Percentiles rank a stretch among this genome's conserved stretches.
These are phyloP conservation scores for Allygus modestus DNA, from an alignment of 2,888 invertebrate genomes.

Conservation along the genomic window DNA sequence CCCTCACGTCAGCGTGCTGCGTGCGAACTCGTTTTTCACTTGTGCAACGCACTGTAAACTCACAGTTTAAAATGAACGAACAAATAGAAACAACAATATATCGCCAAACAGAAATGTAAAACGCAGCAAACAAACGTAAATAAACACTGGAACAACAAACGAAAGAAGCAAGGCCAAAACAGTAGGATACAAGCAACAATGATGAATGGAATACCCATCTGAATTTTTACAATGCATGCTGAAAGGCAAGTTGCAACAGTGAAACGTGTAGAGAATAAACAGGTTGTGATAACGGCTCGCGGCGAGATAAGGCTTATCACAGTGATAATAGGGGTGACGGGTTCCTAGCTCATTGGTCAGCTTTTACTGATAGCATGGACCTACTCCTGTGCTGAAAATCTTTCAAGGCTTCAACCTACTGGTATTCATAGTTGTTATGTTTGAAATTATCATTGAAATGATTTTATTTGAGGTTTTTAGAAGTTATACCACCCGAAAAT, in stretches of 20 bases:
- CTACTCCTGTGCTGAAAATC: too few species aligned
- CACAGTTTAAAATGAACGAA: too few species aligned
- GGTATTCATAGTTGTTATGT: too few species aligned
- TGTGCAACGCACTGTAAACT: too few species aligned
- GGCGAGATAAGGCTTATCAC: background rate
- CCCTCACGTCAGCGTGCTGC: too few species aligned
- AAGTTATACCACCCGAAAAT: too few species aligned
- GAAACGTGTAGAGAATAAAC: background rate
- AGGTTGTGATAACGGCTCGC: constrained; percentile 10
- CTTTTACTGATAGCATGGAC: background rate
- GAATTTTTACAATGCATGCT: background rate
- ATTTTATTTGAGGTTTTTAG: too few species aligned
- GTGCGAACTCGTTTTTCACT: too few species aligned
- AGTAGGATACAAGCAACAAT: background rate
- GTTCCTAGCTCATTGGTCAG: background rate
- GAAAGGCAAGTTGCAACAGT: background rate
- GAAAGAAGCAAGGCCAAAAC: background rate
- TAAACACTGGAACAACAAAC: background rate
- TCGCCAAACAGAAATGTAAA: background rate
- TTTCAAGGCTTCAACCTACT: too few species aligned
- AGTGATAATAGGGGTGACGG: background rate
- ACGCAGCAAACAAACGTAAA: background rate
- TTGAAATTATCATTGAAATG: too few species aligned
- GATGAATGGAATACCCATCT: background rate
- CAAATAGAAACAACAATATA: background rate